Evolutionary conservation across 2,888 invertebrate species (phyloP).

Genomic region (Ferrisia virgata): DNA sequence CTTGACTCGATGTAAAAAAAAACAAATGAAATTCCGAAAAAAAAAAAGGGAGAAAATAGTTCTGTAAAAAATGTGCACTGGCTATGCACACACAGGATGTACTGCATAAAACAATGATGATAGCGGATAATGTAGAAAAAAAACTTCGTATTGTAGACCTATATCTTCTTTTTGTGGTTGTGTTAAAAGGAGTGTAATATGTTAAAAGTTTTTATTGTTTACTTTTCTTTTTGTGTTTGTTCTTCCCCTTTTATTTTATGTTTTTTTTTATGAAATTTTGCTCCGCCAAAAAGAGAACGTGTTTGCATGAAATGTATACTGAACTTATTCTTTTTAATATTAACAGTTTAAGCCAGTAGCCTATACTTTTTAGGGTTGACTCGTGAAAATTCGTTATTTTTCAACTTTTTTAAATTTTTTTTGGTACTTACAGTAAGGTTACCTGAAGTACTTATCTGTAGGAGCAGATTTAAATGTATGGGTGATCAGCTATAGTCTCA

Average conservation of each 20-base stretch:
- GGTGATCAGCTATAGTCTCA: too few relatives aligned
- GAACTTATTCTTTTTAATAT: neutral
- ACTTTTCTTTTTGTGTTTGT: neutral
- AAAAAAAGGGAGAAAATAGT: too few relatives aligned
- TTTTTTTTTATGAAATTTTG: neutral
- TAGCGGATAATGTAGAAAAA: neutral
- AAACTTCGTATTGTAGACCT: neutral
- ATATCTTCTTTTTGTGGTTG: neutral
- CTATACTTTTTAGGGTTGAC: neutral
- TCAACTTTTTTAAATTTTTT: neutral
- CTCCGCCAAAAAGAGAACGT: neutral
- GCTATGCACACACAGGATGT: neutral
- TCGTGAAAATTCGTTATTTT: neutral
- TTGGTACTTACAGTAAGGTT: too few relatives aligned
- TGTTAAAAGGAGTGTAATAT: neutral
- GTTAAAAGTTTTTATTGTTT: conserved; percentile 8
- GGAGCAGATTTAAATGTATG: too few relatives aligned
- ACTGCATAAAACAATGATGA: neutral
- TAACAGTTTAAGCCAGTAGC: neutral
- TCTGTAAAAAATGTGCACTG: too few relatives aligned
- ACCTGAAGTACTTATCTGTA: too few relatives aligned
- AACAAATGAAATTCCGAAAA: too few relatives aligned
- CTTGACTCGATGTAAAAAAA: too few relatives aligned
- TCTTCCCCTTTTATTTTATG: neutral
- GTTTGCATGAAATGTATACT: neutral